These are phyloP conservation scores for Cylas formicarius DNA, from an alignment of 1,140 invertebrate genomes.

Conservation along the genomic window DNA sequence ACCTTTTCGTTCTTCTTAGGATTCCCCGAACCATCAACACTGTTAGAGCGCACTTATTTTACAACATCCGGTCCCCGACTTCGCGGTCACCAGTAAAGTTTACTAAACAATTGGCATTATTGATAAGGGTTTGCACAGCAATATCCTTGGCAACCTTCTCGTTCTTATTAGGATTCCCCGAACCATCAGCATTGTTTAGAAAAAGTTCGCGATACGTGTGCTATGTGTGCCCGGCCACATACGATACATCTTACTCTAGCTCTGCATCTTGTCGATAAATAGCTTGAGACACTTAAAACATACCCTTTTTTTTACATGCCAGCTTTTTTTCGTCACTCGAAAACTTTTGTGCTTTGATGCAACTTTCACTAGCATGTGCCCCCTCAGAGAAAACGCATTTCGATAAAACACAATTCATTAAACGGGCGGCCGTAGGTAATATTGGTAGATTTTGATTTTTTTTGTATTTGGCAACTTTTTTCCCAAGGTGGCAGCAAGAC, in stretches of 20 bases:
- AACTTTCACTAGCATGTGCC: constrained; percentile 3
- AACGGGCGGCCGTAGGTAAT: neutral
- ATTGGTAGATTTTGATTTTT: neutral
- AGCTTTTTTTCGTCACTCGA: constrained; percentile 1
- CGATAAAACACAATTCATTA: neutral
- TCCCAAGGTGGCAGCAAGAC: too few species aligned
- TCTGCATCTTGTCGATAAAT: neutral
- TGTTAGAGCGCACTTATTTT: neutral
- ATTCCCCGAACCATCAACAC: too few species aligned
- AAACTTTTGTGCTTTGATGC: constrained; percentile 9
- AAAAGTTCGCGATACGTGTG: neutral
- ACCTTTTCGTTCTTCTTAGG: too few species aligned
- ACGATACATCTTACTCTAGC: constrained; percentile 3
- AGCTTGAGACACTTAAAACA: constrained; percentile 8
- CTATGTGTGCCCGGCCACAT: neutral
- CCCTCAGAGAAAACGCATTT: constrained; percentile 2
- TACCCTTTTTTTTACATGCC: neutral
- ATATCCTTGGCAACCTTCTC: neutral
- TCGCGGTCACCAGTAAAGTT: neutral
- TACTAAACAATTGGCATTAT: constrained; percentile 1
- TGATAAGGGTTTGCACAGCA: neutral
- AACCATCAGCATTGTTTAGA: too few species aligned
- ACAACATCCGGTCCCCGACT: neutral
- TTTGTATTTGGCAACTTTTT: neutral
- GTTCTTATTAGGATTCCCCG: neutral